Percentiles rank a stretch among this genome's conserved stretches.
These are phyloP conservation scores for Thryonomys swinderianus DNA, from an alignment of 2,113 vertebrate genomes.

Conservation along the genomic window DNA sequence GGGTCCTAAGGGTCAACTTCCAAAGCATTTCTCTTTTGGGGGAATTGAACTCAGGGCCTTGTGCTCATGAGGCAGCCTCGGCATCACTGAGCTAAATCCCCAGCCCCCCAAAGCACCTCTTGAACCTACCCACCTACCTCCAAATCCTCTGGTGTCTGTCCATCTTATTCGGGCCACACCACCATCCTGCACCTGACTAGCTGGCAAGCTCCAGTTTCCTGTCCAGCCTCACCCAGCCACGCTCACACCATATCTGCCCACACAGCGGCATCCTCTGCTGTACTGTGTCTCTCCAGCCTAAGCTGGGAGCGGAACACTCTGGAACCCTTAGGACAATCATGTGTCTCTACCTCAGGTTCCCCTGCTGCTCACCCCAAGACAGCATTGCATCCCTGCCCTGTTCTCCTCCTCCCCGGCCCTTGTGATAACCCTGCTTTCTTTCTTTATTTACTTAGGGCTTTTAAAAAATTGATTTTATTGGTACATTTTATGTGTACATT, in stretches of 20 bases:
- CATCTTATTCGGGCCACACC: not conserved
- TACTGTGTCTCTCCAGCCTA: not conserved
- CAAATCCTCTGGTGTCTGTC: fast-evolving
- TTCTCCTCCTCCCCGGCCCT: not conserved
- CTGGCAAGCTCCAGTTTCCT: not conserved
- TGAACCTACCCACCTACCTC: not conserved
- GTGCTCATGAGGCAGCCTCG: no score
- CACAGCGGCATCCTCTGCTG: not conserved
- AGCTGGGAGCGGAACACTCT: not conserved
- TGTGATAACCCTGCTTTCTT: not conserved
- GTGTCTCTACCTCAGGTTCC: not conserved
- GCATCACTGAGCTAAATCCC: no score
- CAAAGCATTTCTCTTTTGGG: not conserved
- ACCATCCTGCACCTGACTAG: not conserved
- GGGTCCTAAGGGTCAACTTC: not conserved
- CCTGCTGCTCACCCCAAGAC: not conserved
- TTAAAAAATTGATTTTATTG: no score
- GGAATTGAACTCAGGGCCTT: no score
- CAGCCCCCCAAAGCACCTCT: not conserved
- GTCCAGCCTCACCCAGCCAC: not conserved
- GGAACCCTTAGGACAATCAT: not conserved
- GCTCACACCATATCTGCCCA: no score
- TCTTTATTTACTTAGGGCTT: no score
- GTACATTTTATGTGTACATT: no score
- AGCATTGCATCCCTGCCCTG: fast-evolving